Percentiles rank a stretch among this genome's conserved stretches.
phyloP scores from a whole-genome alignment of 2,797 vertebrate genomes.

The Tauraco hartlaubi region DNA sequence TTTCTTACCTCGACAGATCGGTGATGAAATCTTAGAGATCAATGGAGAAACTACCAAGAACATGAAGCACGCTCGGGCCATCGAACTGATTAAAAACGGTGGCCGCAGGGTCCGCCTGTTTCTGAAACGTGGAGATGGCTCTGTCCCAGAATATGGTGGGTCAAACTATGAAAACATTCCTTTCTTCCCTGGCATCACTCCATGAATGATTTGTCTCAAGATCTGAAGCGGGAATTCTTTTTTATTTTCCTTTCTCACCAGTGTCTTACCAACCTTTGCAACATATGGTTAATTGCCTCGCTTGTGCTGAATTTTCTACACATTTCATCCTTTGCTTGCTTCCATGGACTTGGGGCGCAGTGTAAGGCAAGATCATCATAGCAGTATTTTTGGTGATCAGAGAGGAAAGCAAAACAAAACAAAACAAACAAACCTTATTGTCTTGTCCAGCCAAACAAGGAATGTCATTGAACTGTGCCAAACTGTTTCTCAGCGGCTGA shows the following conservation, averaged over 20 bases:
- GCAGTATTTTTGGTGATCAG: conserved; percentile 83
- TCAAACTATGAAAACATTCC: conserved; percentile 99
- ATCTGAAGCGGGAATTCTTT: conserved; percentile 87
- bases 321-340: conserved; percentile 91
- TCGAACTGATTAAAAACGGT: conserved; percentile 99
- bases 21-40: conserved; percentile 98
- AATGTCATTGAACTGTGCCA: conserved; percentile 87
- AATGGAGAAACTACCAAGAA: conserved; percentile 98
- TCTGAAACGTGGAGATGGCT: conserved; percentile 98
- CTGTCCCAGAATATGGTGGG: conserved; percentile 99
- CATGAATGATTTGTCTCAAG: conserved; percentile 89
- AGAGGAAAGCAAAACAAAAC: conserved; percentile 76
- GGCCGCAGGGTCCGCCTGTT: conserved; percentile 94
- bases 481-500: conserved; percentile 82
- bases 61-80: conserved; percentile 98
- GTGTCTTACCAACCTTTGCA: conserved; percentile 89
- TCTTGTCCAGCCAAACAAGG: conserved; percentile 82
- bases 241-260: conserved; percentile 84
- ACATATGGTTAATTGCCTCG: conserved; percentile 84
- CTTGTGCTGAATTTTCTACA: conserved; percentile 87
- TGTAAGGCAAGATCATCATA: conserved; percentile 82
- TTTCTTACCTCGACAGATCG: conserved; percentile 83
- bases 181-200: conserved; percentile 98
- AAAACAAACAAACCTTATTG: conserved; percentile 68
- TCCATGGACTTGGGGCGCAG: conserved; percentile 87